Evolutionary conservation across 92 coral and sea anemone species (phyloP).

Genomic region (Actinostola sp.): DNA sequence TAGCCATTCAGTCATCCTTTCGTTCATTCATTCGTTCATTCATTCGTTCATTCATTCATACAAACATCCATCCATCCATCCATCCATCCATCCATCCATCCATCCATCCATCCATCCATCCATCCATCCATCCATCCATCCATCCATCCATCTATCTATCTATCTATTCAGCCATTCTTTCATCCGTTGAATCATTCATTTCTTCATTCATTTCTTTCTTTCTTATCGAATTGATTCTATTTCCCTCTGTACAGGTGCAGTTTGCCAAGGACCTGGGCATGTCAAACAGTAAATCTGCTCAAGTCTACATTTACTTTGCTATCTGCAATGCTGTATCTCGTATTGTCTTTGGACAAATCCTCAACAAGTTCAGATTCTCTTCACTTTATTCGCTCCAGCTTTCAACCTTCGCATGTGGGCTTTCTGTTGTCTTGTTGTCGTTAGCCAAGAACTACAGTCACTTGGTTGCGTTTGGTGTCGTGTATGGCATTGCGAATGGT

Average conservation of each 20-base stretch:
- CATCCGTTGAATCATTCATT: no score
- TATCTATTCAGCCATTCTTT: no score
- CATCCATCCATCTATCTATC: no score
- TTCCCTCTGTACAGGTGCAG: background rate
- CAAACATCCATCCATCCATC: no score
- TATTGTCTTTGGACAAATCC: background rate
- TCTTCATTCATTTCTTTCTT: background rate
- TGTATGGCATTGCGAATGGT: constrained; percentile 25
- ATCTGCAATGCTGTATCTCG: background rate
- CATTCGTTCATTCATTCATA: no score
- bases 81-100: no score
- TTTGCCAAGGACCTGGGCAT: constrained; percentile 23
- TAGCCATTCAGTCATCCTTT: no score
- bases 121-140: background rate
- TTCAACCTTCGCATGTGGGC: background rate
- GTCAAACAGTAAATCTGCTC: constrained; percentile 9
- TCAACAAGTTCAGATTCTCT: background rate
- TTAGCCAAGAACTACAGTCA: constrained; percentile 18
- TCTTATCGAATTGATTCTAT: background rate
- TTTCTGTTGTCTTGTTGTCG: constrained; percentile 6
- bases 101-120: no score
- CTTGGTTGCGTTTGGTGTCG: constrained; percentile 16
- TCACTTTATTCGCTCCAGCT: constrained; percentile 11
- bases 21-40: no score
- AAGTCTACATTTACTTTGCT: constrained; percentile 16